A percentile compares a stretch with the other conserved stretches of the same genome.
phyloP scores from a whole-genome alignment of 2,113 vertebrate genomes.

The Lynx canadensis region DNA sequence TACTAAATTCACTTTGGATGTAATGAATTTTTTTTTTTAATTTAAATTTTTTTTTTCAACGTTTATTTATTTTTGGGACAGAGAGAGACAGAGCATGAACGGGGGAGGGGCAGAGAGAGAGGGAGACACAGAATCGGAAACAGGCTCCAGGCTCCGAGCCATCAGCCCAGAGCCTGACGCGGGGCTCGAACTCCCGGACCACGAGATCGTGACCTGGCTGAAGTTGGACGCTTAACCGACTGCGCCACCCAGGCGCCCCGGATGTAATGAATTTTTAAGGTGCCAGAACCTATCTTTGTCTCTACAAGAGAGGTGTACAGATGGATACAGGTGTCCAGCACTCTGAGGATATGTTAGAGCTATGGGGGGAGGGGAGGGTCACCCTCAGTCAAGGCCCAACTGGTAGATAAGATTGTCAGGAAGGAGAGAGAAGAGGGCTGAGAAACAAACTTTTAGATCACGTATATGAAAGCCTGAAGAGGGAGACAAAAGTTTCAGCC shows the following conservation, averaged over 20 bases:
- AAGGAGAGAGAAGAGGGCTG: not conserved
- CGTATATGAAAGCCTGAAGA: not conserved
- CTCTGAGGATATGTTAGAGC: not conserved
- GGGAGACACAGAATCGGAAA: too few relatives aligned
- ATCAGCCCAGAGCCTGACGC: too few relatives aligned
- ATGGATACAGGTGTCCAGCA: not conserved
- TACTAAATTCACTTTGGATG: not conserved
- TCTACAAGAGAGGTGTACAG: not conserved
- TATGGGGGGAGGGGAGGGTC: too few relatives aligned
- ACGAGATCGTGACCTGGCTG: too few relatives aligned
- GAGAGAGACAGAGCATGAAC: too few relatives aligned
- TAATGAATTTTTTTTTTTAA: not conserved
- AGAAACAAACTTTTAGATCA: not conserved
- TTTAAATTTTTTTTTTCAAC: too few relatives aligned
- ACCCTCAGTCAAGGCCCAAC: not conserved
- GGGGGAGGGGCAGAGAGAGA: too few relatives aligned
- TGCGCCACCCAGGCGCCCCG: too few relatives aligned
- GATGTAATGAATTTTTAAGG: not conserved
- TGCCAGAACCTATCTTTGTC: not conserved
- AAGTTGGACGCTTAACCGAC: too few relatives aligned
- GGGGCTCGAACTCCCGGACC: too few relatives aligned
- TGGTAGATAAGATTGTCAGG: not conserved
- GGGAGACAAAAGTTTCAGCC: not conserved
- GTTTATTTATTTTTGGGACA: too few relatives aligned
- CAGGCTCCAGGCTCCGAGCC: too few relatives aligned